phyloP scores from a whole-genome alignment of 2,113 vertebrate species.

The Notarius quadriscutis region DNA sequence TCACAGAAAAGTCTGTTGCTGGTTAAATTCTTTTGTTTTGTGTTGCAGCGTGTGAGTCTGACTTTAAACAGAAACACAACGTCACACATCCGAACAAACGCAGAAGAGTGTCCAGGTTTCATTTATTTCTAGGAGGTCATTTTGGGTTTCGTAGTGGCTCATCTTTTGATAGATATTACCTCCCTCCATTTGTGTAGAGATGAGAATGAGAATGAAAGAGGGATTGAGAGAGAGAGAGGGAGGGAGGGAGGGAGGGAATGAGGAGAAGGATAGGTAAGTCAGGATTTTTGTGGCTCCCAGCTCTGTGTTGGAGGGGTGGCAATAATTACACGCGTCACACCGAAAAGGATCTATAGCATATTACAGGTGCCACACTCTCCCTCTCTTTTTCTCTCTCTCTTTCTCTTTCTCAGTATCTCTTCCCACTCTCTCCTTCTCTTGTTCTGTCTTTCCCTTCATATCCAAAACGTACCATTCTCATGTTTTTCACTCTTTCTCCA shows the following conservation, averaged over 20 bases:
- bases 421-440: constrained; percentile 48
- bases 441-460: constrained; percentile 38
- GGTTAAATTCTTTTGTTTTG: neutral
- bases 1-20: neutral
- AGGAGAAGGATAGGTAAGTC: constrained; percentile 49
- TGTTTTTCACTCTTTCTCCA: constrained; percentile 49
- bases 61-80: neutral
- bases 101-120: neutral
- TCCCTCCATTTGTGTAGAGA: constrained; percentile 8
- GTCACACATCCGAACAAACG: neutral
- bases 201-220: neutral
- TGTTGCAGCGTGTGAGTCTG: neutral
- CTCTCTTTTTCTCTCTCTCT: constrained; percentile 40
- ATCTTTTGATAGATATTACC: neutral
- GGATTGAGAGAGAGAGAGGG: neutral
- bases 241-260: constrained; percentile 5
- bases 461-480: constrained; percentile 35
- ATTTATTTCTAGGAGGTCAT: neutral
- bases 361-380: constrained; percentile 62
- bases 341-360: constrained; percentile 55
- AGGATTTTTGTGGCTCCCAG: constrained; percentile 48
- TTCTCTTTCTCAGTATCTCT: constrained; percentile 51
- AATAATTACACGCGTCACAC: constrained; percentile 55
- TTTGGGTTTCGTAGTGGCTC: constrained; percentile 16
- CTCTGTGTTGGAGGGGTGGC: constrained; percentile 38